Evolutionary conservation across 2,888 invertebrate species (phyloP).

Genomic region (Papilio demoleus): DNA sequence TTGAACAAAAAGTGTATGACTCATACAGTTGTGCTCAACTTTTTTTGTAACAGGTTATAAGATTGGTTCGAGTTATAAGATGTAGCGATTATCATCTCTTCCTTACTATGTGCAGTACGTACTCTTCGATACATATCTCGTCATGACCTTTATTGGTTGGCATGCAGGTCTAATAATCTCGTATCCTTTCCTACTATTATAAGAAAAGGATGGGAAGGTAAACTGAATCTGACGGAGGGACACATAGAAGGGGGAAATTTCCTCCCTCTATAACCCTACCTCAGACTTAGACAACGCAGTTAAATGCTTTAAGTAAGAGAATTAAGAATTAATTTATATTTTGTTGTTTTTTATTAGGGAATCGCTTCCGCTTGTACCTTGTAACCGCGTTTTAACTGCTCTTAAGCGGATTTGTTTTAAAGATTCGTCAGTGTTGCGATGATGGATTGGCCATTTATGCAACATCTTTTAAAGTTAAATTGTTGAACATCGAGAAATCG

Average conservation of each 20-base stretch:
- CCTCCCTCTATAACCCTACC: no score
- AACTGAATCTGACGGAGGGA: no score
- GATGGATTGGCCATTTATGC: conserved; percentile 14
- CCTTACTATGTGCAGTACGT: not conserved
- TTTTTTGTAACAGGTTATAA: conserved; percentile 37
- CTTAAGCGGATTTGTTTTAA: conserved; percentile 34
- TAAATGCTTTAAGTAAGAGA: no score
- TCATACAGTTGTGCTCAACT: conserved; percentile 25
- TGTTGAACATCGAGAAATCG: not conserved
- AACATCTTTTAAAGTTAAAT: not conserved
- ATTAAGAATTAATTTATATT: no score
- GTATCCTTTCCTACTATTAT: no score
- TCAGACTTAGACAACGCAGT: no score
- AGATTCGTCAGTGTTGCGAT: conserved; percentile 18
- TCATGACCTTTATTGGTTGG: not conserved
- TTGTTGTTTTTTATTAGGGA: not conserved
- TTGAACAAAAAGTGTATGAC: conserved; percentile 18
- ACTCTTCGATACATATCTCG: not conserved
- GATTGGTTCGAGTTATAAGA: not conserved
- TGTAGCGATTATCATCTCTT: not conserved
- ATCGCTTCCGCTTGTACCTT: conserved; percentile 28
- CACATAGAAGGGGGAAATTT: no score
- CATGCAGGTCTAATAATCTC: no score
- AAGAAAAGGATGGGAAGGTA: no score
- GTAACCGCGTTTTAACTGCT: not conserved